These are phyloP conservation scores for Eilema sororculum DNA, from an alignment of 2,888 invertebrate species.

Conservation along the genomic window DNA sequence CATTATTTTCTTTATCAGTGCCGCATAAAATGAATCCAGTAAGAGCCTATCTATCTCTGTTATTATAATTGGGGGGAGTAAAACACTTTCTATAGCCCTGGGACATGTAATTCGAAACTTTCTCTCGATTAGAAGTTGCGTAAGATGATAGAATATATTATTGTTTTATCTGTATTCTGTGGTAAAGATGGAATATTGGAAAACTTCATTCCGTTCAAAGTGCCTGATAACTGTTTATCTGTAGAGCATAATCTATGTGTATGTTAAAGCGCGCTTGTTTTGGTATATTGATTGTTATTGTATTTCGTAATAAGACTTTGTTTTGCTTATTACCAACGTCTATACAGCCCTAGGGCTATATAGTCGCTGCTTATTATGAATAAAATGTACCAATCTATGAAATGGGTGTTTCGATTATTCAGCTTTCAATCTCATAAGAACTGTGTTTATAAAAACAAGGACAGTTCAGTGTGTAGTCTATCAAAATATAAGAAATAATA, in stretches of 20 bases:
- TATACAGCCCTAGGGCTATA: too few species aligned
- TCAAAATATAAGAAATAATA: too few species aligned
- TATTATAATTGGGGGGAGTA: constrained; percentile 33
- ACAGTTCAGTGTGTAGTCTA: too few species aligned
- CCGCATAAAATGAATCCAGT: constrained; percentile 6
- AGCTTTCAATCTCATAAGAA: too few species aligned
- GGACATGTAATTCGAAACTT: constrained; percentile 47
- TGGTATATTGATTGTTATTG: constrained; percentile 23
- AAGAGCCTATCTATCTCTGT: constrained; percentile 30
- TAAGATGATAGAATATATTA: constrained; percentile 24
- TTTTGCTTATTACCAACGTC: too few species aligned
- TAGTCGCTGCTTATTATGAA: too few species aligned
- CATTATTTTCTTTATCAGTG: constrained; percentile 9
- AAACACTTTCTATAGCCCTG: constrained; percentile 36
- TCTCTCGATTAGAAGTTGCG: constrained; percentile 49
- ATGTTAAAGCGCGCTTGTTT: constrained; percentile 26
- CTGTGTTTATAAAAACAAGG: too few species aligned
- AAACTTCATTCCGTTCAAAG: constrained; percentile 31
- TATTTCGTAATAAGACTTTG: constrained; percentile 26
- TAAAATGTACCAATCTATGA: not conserved
- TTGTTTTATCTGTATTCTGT: not conserved
- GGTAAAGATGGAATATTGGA: constrained; percentile 21
- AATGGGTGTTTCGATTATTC: too few species aligned
- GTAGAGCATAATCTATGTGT: constrained; percentile 33
- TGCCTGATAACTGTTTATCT: constrained; percentile 45